Percentiles rank a stretch among this genome's conserved stretches.
Conservation (phyloP, 2,113 vertebrate species). For the Cyprinodon variegatus region DNA sequence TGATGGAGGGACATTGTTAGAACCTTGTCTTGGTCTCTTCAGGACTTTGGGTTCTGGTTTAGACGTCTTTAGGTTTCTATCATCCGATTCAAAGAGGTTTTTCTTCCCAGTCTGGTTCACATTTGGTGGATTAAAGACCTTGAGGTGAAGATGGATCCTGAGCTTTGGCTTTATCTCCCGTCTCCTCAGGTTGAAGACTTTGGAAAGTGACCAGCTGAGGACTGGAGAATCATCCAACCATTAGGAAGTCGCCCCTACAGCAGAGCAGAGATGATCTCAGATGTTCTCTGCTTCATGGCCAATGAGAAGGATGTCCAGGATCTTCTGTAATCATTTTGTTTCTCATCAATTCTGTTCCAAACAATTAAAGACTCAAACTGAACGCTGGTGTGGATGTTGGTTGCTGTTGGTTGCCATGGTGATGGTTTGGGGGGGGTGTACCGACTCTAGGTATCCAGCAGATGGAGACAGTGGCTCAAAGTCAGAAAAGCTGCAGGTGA, state of each 20-base stretch:
- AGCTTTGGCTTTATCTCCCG: not conserved
- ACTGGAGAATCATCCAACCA: not conserved
- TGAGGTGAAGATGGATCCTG: not conserved
- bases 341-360: not conserved
- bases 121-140: not conserved
- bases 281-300: not conserved
- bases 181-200: slow-evolving; percentile 34
- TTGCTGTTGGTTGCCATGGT: not conserved
- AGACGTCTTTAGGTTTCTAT: not conserved
- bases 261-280: not conserved
- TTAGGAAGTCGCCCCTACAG: not conserved
- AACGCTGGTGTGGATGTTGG: not conserved
- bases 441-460: not conserved
- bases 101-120: not conserved
- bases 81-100: not conserved
- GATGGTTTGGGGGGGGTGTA: not conserved
- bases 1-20: too few species aligned
- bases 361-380: not conserved
- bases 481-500: too few species aligned
- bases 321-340: not conserved
- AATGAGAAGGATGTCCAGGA: not conserved
- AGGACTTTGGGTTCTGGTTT: not conserved
- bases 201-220: not conserved
- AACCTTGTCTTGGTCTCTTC: not conserved
- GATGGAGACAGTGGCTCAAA: slow-evolving; percentile 1